These are phyloP conservation scores for Neomorphus geoffroyi DNA, from an alignment of 2,797 vertebrate species.

Conservation along the genomic window DNA sequence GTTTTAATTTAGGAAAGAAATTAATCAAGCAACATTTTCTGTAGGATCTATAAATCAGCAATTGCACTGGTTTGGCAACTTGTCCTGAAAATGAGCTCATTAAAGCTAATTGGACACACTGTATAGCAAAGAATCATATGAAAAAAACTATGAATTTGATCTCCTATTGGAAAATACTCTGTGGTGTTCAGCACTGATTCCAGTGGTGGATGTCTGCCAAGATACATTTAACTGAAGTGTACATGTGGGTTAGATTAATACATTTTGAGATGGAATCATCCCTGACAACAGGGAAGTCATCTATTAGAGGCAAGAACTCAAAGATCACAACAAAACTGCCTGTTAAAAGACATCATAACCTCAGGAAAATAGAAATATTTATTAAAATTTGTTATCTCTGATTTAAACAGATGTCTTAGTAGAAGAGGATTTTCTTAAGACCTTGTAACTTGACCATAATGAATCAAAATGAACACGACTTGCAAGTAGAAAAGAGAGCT, in stretches of 20 bases:
- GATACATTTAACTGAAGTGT: constrained; percentile 42
- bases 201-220: constrained; percentile 47
- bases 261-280: constrained; percentile 31
- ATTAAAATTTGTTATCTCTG: constrained; percentile 26
- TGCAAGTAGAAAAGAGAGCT: not conserved
- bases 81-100: constrained; percentile 26
- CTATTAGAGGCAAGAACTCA: constrained; percentile 56
- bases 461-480: not conserved
- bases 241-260: constrained; percentile 26
- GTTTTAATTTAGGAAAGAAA: constrained; percentile 13
- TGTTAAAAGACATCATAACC: constrained; percentile 50
- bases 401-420: constrained; percentile 29
- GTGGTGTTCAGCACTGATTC: not conserved
- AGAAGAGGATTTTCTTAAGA: constrained; percentile 3
- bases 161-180: constrained; percentile 36
- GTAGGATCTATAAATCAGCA: constrained; percentile 11
- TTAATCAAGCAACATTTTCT: not conserved
- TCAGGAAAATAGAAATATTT: not conserved
- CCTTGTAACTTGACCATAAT: not conserved
- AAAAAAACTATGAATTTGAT: constrained; percentile 22
- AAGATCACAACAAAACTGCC: constrained; percentile 47
- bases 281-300: constrained; percentile 43
- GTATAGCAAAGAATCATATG: constrained; percentile 13
- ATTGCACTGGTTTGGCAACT: not conserved
- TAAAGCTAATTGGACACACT: constrained; percentile 16